Percentiles rank a stretch among this genome's conserved stretches.
Evolutionary conservation across 2,797 vertebrate species (phyloP).

Genomic region (Ciconia nigra): DNA sequence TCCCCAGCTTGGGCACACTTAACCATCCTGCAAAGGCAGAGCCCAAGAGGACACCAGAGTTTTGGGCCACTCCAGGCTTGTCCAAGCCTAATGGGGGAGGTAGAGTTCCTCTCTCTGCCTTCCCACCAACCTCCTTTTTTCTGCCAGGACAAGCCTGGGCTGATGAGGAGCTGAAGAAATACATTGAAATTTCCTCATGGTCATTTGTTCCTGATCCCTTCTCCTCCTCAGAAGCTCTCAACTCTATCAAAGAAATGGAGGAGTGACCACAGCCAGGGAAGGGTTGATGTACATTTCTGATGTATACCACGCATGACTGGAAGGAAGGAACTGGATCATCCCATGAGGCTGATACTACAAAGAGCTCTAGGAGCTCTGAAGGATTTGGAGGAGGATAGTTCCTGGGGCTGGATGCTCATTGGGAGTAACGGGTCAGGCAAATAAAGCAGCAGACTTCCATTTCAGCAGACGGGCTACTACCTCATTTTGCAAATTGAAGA

Average conservation of each 20-base stretch:
- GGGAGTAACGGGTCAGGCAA: not conserved
- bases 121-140: not conserved
- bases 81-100: not conserved
- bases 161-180: not conserved
- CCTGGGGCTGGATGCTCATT: not conserved
- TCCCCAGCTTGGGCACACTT: not conserved
- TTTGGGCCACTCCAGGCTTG: not conserved
- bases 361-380: not conserved
- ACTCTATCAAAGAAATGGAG: not conserved
- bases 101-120: not conserved
- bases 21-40: not conserved
- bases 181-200: not conserved
- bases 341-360: not conserved
- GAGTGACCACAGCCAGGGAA: not conserved
- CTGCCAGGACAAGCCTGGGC: not conserved
- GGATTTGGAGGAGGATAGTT: not conserved
- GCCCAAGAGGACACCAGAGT: not conserved
- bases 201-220: not conserved
- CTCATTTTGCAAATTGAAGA: slow-evolving; percentile 26
- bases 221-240: not conserved
- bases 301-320: not conserved
- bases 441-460: not conserved
- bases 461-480: not conserved
- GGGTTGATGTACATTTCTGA: not conserved
- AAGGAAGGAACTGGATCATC: not conserved